A percentile compares a stretch with the other conserved stretches of the same genome.
phyloP scores from a whole-genome alignment of 2,888 invertebrate species.

The Syritta pipiens region DNA sequence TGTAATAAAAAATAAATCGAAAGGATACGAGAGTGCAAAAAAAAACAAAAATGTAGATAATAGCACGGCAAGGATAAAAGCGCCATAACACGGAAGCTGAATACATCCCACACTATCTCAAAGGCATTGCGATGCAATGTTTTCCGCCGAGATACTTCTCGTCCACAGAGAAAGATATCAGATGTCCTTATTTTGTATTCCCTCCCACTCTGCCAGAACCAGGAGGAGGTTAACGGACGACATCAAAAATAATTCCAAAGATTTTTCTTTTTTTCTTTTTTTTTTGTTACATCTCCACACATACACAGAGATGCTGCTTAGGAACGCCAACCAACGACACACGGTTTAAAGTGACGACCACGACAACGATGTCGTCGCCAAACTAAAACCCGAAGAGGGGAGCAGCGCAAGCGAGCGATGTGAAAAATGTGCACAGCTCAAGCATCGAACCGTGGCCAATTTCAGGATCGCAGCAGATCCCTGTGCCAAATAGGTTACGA shows the following conservation, averaged over 20 bases:
- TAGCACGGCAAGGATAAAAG: conserved; percentile 37
- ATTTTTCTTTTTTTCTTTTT: no score
- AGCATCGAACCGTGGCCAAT: conserved; percentile 60
- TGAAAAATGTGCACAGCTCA: conserved; percentile 48
- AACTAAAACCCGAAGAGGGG: conserved; percentile 12
- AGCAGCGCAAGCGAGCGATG: background rate
- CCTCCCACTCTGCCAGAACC: background rate
- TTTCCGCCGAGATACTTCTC: conserved; percentile 45
- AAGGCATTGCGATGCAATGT: conserved; percentile 57
- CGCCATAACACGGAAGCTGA: conserved; percentile 60
- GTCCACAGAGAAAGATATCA: conserved; percentile 53
- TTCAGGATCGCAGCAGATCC: conserved; percentile 36
- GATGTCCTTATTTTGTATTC: conserved; percentile 49
- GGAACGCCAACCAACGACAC: no score
- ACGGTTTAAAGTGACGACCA: conserved; percentile 17
- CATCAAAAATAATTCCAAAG: conserved; percentile 63
- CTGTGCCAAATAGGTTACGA: conserved; percentile 66
- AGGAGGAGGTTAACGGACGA: conserved; percentile 53
- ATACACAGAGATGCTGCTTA: no score
- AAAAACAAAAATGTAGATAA: conserved; percentile 20
- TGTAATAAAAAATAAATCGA: conserved; percentile 32
- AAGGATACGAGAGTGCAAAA: no score
- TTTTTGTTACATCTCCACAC: background rate
- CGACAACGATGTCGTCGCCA: conserved; percentile 29
- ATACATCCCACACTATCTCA: conserved; percentile 62